Evolutionary conservation across 53 echinoderm and acorn worm genomes (phyloP).

Genomic region (Crossaster papposus): DNA sequence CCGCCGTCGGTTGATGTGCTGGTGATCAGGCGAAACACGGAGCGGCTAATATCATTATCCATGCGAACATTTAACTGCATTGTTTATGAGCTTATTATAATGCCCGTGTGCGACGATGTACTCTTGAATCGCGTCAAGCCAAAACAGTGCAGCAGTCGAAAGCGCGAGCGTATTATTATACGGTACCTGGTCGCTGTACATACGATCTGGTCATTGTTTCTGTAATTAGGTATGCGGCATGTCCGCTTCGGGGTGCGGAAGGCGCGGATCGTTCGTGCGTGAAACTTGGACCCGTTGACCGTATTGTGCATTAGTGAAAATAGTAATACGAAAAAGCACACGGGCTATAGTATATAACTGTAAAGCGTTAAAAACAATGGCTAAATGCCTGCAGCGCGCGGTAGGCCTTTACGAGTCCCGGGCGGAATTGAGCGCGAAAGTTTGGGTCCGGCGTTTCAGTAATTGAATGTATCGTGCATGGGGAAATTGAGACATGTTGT

Average conservation of each 20-base stretch:
- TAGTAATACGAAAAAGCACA: not conserved
- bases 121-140: not conserved
- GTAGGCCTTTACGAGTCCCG: too few species aligned
- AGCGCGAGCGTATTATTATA: not conserved
- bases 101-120: too few species aligned
- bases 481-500: too few species aligned
- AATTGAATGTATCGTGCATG: too few species aligned
- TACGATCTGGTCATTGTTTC: not conserved
- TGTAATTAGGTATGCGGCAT: not conserved
- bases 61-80: not conserved
- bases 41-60: not conserved
- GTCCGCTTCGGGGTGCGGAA: not conserved
- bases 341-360: too few species aligned
- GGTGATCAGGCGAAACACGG: too few species aligned
- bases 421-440: too few species aligned
- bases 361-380: too few species aligned
- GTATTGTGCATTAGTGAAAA: not conserved
- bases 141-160: too few species aligned
- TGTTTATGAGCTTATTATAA: not conserved
- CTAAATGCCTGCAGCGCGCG: too few species aligned
- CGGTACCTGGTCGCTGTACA: not conserved
- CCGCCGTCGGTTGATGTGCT: too few species aligned
- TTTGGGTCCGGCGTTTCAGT: too few species aligned
- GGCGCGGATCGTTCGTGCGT: not conserved
- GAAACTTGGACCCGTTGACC: not conserved